Evolutionary conservation across 2,888 invertebrate genomes (phyloP).

Genomic region (Gibbula magus): DNA sequence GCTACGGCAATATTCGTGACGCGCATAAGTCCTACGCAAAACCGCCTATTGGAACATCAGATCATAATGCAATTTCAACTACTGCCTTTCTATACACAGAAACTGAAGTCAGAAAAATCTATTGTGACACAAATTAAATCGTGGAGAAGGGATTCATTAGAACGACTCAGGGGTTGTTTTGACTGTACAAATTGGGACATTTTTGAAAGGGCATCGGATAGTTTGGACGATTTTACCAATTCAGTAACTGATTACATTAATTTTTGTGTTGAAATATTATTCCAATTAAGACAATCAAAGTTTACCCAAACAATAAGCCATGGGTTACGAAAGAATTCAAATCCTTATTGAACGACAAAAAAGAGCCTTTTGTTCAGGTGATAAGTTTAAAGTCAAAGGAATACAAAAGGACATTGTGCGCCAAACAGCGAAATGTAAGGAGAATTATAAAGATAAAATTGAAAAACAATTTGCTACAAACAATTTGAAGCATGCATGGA

Average conservation of each 20-base stretch:
- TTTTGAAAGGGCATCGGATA: not conserved
- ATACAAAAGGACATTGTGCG: too few species aligned
- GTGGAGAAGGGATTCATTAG: not conserved
- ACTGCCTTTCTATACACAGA: not conserved
- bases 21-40: not conserved
- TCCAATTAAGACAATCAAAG: too few species aligned
- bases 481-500: too few species aligned
- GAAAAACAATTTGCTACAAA: too few species aligned
- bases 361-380: too few species aligned
- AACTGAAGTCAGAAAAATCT: not conserved
- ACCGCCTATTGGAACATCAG: not conserved
- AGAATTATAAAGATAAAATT: too few species aligned
- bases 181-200: conserved; percentile 12
- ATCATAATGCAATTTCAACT: not conserved
- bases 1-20: not conserved
- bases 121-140: not conserved
- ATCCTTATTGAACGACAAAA: too few species aligned
- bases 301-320: too few species aligned
- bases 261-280: not conserved
- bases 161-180: not conserved
- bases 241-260: not conserved
- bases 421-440: too few species aligned
- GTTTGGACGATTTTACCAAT: not conserved
- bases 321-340: too few species aligned
- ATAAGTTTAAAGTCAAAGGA: too few species aligned